Evolutionary conservation across 2,113 vertebrate species (phyloP).

Genomic region (Tringa solitaria): DNA sequence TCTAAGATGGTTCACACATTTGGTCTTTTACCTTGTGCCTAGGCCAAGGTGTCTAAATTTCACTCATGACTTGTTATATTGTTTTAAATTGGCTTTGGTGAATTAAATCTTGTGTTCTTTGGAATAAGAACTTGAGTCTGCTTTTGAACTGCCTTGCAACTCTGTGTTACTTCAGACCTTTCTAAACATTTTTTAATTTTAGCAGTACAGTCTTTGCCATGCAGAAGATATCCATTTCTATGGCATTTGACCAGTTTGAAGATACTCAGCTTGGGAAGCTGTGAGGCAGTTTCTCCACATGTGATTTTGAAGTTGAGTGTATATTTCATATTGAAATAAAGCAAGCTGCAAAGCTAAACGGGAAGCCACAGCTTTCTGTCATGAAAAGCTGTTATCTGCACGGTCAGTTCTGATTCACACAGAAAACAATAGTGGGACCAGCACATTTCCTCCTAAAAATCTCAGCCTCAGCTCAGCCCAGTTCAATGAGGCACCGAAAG

Average conservation of each 20-base stretch:
- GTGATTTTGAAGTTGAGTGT: neutral
- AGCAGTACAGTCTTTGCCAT: neutral
- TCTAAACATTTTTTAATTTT: neutral
- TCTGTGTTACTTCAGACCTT: neutral
- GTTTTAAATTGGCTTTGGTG: neutral
- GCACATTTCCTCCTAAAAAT: neutral
- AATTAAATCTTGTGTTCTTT: neutral
- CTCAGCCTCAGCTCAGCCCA: neutral
- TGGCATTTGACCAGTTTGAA: neutral
- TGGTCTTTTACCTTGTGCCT: neutral
- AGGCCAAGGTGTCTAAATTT: neutral
- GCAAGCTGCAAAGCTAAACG: neutral
- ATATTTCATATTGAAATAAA: neutral
- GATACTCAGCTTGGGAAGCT: neutral
- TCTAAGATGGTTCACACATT: neutral
- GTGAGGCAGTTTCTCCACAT: neutral
- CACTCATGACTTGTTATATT: neutral
- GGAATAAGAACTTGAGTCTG: neutral
- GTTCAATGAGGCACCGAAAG: neutral
- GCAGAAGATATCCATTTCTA: neutral
- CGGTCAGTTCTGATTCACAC: neutral
- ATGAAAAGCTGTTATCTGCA: neutral
- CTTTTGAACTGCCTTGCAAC: neutral
- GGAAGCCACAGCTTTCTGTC: neutral
- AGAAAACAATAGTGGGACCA: neutral